A percentile compares a stretch with the other conserved stretches of the same genome.
Evolutionary conservation across 2,797 vertebrate species (phyloP).

Genomic region (Simalia tracyae): DNA sequence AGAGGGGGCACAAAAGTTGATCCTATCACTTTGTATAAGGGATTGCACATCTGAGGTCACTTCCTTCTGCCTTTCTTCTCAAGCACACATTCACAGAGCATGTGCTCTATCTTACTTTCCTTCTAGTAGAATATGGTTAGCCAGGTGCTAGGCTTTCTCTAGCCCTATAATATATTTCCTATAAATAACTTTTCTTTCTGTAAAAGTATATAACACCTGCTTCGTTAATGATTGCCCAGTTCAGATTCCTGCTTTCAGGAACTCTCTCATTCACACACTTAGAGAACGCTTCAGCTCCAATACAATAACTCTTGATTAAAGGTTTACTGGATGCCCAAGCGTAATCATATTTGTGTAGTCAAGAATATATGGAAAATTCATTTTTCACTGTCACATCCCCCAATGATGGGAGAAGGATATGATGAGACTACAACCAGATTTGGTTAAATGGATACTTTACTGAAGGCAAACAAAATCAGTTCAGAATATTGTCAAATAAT

Average conservation of each 20-base stretch:
- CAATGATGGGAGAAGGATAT: background rate
- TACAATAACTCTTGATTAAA: background rate
- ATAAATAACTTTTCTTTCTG: background rate
- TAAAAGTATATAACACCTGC: background rate
- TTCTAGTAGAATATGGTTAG: background rate
- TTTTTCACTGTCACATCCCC: background rate
- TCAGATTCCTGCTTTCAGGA: background rate
- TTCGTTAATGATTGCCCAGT: background rate
- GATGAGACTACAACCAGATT: background rate
- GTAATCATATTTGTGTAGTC: background rate
- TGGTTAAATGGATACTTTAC: background rate
- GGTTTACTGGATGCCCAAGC: background rate
- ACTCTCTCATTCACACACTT: background rate
- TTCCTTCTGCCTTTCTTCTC: background rate
- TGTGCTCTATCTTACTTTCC: background rate
- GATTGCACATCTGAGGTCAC: background rate
- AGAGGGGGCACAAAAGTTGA: too few species aligned
- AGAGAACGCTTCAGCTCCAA: background rate
- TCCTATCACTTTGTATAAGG: background rate
- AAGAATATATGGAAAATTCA: background rate
- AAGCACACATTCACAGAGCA: background rate
- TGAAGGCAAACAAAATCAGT: background rate
- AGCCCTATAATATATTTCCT: background rate
- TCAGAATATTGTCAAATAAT: background rate
- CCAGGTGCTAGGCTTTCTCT: background rate